Base-by-base conservation (phyloP, 35 echinoderm and acorn worm genomes). In the Strongylocentrotus purpuratus region DNA sequence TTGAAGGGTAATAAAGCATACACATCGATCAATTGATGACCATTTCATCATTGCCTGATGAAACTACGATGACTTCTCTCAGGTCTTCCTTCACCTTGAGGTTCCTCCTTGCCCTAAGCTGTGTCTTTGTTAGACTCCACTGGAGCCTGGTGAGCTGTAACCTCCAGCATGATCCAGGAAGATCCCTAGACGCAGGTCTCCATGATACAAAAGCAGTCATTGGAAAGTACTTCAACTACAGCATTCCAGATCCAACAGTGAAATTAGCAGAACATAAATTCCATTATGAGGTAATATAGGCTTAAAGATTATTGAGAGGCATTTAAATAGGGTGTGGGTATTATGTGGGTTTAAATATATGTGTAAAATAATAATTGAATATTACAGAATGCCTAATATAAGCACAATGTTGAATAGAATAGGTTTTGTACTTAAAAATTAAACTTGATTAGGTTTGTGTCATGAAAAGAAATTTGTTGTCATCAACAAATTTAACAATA, bases 161-260 rank as follows among this genome's bases (percentile, higher is more conserved):
- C 15, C 65, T 78, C 20, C 65, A 78, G 22, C 28, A 78, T n/a
- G 22, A 78, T 31, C 65, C 65, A 4, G 65, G 65, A 78, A 18
- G 65, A 78, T 78, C 65, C 7, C 7, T 6, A 28, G 22, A 7
- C 20, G 7, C 20, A n/a, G 46, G 58, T 4, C 91, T 93, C 31
- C 91, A 93, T 93, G 91, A 93, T 33, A 58, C 91, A 18, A 47
- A 93, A 58, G 91, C 91, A 47, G 48, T 58, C 28, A 58, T 93
- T 20, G 91, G 91, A 58, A 93, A 93, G 48, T 93, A 93, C 46
- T 93, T 93, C 91, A 93, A 58, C 7, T 93, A 48, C 91, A 47
- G 33, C 48, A 93, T 89, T 46, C 87, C 87, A 89, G 20, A 22
- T 4, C 87, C 45, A 46, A 32, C 4, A 28, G 7, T 28, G 22